Evolutionary conservation across 2,888 invertebrate species (phyloP), one percentile per base, ranked within the genome.

Genomic region (Ethmia dodecea): DNA sequence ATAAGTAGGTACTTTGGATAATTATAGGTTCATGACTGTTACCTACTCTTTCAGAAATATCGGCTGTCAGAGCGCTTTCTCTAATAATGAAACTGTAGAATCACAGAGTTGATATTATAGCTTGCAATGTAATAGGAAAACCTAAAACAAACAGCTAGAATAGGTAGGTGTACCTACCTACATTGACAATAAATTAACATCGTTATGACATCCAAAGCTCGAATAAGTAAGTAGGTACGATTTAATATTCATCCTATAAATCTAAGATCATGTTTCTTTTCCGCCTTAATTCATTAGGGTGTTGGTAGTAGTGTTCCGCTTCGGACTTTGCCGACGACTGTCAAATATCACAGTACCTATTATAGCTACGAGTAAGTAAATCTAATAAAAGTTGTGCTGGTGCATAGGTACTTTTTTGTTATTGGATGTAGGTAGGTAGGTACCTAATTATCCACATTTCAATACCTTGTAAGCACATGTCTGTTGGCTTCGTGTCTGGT

Each of bases 251-350:
- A 24, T 25, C 13, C 28, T 16, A 34, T 31, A 28, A 34, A 35
- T 35, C 32, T 13, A 11, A 30, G 31, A 29, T 34, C 37, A 33
- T 35, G 36, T 41, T 42, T 38, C 46, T 32, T 30, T 49, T 45
- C 47, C 43, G 47, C 40, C 38, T 42, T 42, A 45, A 50, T 54
- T 52, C 45, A 47, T 45, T 41, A 37, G 37, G 43, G 45, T 46
- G 46, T 48, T 48, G 52, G 46, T 48, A 48, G 49, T 45, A 22
- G 10, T 20, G 28, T 30, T 40, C 39, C 42, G 42, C 41, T 42
- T 31, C 38, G 40, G 37, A 35, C 28, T 37, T 35, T 36, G 41
- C 40, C 37, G 42, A 31, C 33, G 26, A 13, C 26, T 13, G 13
- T 26, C 26, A n/a, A n/a, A n/a, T n/a, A n/a, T n/a, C n/a, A n/a